These are phyloP conservation scores for Python bivittatus DNA, from an alignment of 2,113 vertebrate genomes.

Conservation along the genomic window DNA sequence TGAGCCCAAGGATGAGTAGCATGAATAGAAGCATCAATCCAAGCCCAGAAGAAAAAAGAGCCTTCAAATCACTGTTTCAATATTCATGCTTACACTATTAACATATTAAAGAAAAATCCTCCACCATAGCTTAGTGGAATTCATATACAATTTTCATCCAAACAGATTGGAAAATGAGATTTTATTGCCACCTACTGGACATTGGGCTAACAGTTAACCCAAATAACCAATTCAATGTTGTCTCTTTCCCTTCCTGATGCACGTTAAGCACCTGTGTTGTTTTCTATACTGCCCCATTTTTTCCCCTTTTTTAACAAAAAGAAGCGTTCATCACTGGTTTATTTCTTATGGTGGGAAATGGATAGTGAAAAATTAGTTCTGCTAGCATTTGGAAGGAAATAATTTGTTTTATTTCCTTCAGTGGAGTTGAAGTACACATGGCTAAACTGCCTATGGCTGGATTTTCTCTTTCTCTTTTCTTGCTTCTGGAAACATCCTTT, in stretches of 20 bases:
- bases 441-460: not conserved
- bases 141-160: not conserved
- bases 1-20: not conserved
- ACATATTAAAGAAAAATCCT: not conserved
- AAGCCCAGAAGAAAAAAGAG: not conserved
- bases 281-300: not conserved
- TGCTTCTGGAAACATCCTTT: not conserved
- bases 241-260: not conserved
- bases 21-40: not conserved
- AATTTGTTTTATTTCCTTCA: not conserved
- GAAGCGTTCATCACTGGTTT: not conserved
- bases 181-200: constrained; percentile 21
- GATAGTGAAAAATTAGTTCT: not conserved
- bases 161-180: not conserved
- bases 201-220: not conserved
- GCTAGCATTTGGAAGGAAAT: not conserved
- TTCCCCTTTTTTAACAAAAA: not conserved
- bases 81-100: not conserved
- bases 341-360: not conserved
- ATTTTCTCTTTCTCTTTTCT: not conserved
- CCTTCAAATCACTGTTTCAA: not conserved
- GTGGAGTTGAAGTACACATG: not conserved
- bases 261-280: not conserved
- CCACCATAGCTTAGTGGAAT: not conserved
- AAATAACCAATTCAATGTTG: not conserved